Evolutionary conservation across 2,113 vertebrate genomes (phyloP), one percentile per base, ranked within the genome.

Genomic region (Lophura nycthemera): DNA sequence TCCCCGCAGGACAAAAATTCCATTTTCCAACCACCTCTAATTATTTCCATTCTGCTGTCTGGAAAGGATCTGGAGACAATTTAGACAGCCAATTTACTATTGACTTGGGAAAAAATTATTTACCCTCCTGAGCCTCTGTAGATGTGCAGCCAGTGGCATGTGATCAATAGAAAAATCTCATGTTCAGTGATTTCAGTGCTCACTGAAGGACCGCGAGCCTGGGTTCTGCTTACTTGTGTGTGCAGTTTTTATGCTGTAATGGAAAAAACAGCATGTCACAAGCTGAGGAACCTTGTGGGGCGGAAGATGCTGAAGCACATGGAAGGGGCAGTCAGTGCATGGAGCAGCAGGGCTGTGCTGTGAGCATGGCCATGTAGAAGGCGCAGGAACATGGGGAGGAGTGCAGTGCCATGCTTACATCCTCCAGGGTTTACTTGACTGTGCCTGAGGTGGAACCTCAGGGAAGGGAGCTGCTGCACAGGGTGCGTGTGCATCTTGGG

Each of bases 11-110:
- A 95, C 81, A 96, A 92, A 92, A 95, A 93, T 96, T 96, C 95
- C 45, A 10, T 93, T 94, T 96, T 96, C 96, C 89, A 96, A 57
- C 95, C 89, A 93, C 77, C 59, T 92, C 92, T 95, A 94, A 96
- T 93, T 94, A 95, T 96, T 96, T 96, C 96, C 90, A 96, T 96
- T 94, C 89, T 95, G 91, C 83, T 94, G 92, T 90, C 95, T 96
- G 96, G 90, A 96, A 96, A 70, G 74, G 92, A 85, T 96, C 96
- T 96, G 95, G 92, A 96, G 96, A 92, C 86, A 93, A 93, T 96
- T 96, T 96, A 84, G 86, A 86, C 84, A 94, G 83, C 91, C 91
- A 94, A 59, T 95, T 95, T 96, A 94, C 93, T 87, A 76, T 9
- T 93, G 86, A 95, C 96, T 96, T 93, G 95, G 89, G 91, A 90